Conservation (phyloP, 1,140 invertebrate genomes). For the Anastatus disparis region DNA sequence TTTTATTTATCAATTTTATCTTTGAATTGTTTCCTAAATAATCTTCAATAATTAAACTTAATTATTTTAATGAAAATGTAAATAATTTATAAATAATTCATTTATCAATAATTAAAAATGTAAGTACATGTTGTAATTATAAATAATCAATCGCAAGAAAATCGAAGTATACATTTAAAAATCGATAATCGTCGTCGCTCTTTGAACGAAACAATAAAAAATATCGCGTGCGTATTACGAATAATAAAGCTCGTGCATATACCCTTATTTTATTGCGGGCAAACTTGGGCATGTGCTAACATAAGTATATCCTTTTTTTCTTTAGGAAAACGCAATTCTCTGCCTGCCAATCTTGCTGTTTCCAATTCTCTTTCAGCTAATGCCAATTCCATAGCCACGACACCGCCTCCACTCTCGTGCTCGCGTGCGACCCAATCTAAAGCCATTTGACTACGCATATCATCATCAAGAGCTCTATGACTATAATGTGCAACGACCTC, state of each 20-base stretch:
- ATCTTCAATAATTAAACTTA: too few relatives aligned
- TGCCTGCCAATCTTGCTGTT: slow-evolving; percentile 86
- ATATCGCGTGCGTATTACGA: too few relatives aligned
- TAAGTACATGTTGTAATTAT: too few relatives aligned
- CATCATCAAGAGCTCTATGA: slow-evolving; percentile 88
- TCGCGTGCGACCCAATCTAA: slow-evolving; percentile 94
- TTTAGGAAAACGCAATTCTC: slow-evolving; percentile 92
- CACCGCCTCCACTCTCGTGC: slow-evolving; percentile 81
- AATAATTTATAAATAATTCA: too few relatives aligned
- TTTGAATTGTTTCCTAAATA: too few relatives aligned
- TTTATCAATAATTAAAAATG: too few relatives aligned
- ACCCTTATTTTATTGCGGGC: slow-evolving; percentile 54
- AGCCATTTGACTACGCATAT: slow-evolving; percentile 96
- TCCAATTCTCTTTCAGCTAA: slow-evolving; percentile 89
- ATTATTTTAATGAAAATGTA: too few relatives aligned
- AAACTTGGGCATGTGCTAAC: slow-evolving; percentile 83
- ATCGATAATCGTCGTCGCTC: too few relatives aligned
- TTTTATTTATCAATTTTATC: too few relatives aligned
- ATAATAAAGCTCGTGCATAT: not conserved
- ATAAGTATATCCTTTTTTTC: slow-evolving; percentile 95
- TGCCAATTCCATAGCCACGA: slow-evolving; percentile 83
- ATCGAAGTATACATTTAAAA: too few relatives aligned
- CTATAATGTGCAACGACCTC: slow-evolving; percentile 96
- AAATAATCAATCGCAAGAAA: too few relatives aligned
- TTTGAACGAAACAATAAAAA: slow-evolving; percentile 6